Conservation (phyloP, 2,888 invertebrate genomes). For the Notodonta dromedarius region DNA sequence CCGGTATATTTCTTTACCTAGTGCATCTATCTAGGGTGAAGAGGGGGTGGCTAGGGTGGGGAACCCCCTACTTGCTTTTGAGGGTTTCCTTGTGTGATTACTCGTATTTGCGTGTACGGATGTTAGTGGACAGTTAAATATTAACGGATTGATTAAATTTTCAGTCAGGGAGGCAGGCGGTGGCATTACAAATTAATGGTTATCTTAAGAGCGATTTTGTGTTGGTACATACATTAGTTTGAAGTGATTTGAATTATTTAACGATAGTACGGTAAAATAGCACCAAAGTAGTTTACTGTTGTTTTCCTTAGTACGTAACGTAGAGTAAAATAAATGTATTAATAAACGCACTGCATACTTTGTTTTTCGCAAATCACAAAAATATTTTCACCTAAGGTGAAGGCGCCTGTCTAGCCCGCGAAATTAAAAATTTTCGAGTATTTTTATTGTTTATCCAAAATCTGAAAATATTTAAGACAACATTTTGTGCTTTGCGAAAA, state of each 20-base stretch:
- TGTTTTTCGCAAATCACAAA: too few species aligned
- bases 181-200: conserved; percentile 4
- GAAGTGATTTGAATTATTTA: conserved; percentile 1
- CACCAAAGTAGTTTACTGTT: background rate
- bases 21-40: background rate
- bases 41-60: background rate
- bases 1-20: too few species aligned
- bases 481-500: too few species aligned
- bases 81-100: background rate
- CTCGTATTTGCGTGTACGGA: conserved; percentile 1
- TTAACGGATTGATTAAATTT: conserved; percentile 8
- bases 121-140: conserved; percentile 9
- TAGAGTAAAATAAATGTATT: too few species aligned
- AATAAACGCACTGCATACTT: too few species aligned
- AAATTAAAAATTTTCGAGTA: too few species aligned
- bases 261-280: background rate
- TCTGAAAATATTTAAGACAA: too few species aligned
- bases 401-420: too few species aligned
- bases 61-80: background rate
- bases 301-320: too few species aligned
- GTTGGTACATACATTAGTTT: background rate
- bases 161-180: background rate
- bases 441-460: too few species aligned
- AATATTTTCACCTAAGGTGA: too few species aligned
- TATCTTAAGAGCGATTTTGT: background rate